Evolutionary conservation across 1,140 invertebrate genomes (phyloP).

Genomic region (Cotesia chilonis): DNA sequence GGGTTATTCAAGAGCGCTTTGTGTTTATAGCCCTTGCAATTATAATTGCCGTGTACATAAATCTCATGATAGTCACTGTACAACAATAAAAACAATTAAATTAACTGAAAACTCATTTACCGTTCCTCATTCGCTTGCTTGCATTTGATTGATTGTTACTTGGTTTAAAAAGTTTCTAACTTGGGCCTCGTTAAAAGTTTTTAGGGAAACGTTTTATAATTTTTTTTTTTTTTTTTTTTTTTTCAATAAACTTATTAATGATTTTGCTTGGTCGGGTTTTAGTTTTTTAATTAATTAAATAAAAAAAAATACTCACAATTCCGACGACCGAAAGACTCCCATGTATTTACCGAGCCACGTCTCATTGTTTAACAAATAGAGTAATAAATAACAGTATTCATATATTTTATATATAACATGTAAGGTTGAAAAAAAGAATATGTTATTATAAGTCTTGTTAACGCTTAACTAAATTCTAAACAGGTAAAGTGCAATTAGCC

Average conservation of each 20-base stretch:
- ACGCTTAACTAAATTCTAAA: conserved; percentile 24
- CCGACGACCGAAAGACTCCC: conserved; percentile 52
- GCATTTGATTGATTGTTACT: no score
- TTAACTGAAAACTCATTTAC: no score
- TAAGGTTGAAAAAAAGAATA: background rate
- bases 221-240: no score
- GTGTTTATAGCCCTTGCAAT: conserved; percentile 25
- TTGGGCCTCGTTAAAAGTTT: no score
- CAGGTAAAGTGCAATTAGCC: conserved; percentile 58
- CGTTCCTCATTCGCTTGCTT: no score
- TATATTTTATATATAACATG: background rate
- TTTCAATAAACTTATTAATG: background rate
- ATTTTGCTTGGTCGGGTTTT: background rate
- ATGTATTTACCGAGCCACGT: conserved; percentile 55
- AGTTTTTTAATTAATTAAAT: background rate
- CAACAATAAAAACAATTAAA: no score
- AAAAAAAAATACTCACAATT: conserved; percentile 51
- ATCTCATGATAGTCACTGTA: no score
- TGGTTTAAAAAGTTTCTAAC: no score
- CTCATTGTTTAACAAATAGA: conserved; percentile 47
- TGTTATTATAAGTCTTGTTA: background rate
- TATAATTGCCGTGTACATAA: conserved; percentile 28
- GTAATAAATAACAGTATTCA: background rate
- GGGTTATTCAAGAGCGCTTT: conserved; percentile 28
- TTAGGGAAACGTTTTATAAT: no score